Conservation (phyloP, 2,113 vertebrate species). For the Tauraco erythrolophus region DNA sequence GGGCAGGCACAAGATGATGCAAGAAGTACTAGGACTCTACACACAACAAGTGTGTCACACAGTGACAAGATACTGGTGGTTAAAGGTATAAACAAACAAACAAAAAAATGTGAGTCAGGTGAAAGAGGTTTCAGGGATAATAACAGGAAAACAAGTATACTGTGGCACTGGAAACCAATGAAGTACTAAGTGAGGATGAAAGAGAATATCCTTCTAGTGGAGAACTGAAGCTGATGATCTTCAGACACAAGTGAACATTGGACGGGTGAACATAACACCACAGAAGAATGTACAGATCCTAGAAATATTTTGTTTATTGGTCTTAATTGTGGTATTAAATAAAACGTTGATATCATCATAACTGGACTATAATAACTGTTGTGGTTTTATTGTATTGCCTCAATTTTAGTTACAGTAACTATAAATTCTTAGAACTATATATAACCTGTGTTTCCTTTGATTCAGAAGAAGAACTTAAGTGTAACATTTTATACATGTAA, state of each 20-base stretch:
- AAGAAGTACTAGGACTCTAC: not conserved
- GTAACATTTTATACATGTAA: not conserved
- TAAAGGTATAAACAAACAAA: not conserved
- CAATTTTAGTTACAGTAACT: not conserved
- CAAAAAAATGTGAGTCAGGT: not conserved
- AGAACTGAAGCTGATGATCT: not conserved
- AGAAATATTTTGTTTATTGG: not conserved
- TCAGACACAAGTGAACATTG: not conserved
- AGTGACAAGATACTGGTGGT: not conserved
- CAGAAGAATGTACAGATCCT: not conserved
- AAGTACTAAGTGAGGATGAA: not conserved
- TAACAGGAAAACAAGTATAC: not conserved
- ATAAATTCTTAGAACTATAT: not conserved
- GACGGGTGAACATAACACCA: not conserved
- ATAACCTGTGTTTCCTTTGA: not conserved
- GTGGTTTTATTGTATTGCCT: not conserved
- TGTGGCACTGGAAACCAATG: not conserved
- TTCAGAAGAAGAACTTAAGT: not conserved
- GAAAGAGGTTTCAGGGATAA: not conserved
- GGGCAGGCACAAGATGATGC: not conserved
- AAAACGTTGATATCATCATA: not conserved
- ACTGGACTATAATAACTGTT: not conserved
- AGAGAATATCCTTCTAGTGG: not conserved
- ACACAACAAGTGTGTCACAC: not conserved
- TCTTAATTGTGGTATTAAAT: not conserved